Evolutionary conservation across 2,888 invertebrate species (phyloP).

Genomic region (Cryptocephalus primarius): DNA sequence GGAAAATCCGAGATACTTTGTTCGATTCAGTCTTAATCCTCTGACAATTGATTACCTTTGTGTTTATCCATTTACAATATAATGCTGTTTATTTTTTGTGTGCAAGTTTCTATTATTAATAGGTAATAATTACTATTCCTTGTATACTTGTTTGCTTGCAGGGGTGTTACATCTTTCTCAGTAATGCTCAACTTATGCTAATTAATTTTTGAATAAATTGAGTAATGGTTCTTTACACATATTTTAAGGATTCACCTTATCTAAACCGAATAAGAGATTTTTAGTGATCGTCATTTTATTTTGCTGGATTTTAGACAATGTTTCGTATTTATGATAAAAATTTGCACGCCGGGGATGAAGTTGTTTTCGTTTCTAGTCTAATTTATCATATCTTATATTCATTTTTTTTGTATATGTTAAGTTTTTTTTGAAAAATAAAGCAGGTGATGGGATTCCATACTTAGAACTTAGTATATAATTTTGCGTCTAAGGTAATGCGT

Average conservation of each 20-base stretch:
- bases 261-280: constrained; percentile 9
- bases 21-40: too few relatives aligned
- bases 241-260: constrained; percentile 14
- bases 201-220: background rate
- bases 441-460: constrained; percentile 28
- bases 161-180: constrained; percentile 29
- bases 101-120: constrained; percentile 30
- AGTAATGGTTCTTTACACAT: constrained; percentile 9
- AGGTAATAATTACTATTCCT: constrained; percentile 20
- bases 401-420: constrained; percentile 22
- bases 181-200: constrained; percentile 12
- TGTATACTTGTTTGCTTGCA: constrained; percentile 26
- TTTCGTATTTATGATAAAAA: constrained; percentile 17
- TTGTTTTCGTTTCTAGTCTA: constrained; percentile 26
- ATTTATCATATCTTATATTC: constrained; percentile 22
- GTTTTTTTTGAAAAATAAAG: constrained; percentile 24
- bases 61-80: background rate
- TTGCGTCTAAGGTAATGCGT: constrained; percentile 20
- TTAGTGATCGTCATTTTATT: constrained; percentile 12
- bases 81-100: constrained; percentile 31
- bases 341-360: constrained; percentile 18
- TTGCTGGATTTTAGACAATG: constrained; percentile 21
- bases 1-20: too few relatives aligned
- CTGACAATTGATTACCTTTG: too few relatives aligned
- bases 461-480: constrained; percentile 23